Evolutionary conservation across 2,797 vertebrate species (phyloP).

Genomic region (Podarcis lilfordi): DNA sequence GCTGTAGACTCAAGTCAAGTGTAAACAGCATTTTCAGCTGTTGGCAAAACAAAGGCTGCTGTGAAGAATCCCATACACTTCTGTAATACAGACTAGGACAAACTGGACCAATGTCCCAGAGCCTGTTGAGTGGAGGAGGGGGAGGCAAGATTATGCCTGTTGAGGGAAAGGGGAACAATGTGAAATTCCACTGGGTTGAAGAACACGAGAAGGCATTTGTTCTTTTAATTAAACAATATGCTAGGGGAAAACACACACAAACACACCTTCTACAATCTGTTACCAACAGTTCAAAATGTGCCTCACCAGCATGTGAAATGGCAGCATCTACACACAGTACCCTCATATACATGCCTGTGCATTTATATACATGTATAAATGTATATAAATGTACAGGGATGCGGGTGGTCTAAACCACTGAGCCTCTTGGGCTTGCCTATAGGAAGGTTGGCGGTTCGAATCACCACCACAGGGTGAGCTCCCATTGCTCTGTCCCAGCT

Average conservation of each 20-base stretch:
- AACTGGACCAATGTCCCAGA: background rate
- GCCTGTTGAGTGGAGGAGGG: background rate
- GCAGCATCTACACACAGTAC: background rate
- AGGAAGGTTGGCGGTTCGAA: too few species aligned
- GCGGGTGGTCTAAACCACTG: too few species aligned
- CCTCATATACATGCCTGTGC: background rate
- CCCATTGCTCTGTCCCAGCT: too few species aligned
- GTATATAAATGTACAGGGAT: too few species aligned
- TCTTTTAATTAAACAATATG: background rate
- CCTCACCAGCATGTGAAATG: background rate
- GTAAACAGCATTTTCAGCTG: conserved; percentile 74
- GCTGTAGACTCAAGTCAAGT: conserved; percentile 70
- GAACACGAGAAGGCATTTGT: too few species aligned
- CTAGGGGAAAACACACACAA: background rate
- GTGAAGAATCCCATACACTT: conserved; percentile 28
- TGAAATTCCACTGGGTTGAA: background rate
- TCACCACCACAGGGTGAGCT: too few species aligned
- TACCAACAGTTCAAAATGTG: background rate
- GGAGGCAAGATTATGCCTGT: background rate
- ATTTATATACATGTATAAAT: background rate
- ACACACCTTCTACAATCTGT: background rate
- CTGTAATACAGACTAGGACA: background rate
- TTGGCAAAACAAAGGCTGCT: conserved; percentile 69
- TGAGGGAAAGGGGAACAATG: background rate
- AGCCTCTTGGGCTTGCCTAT: too few species aligned